A percentile compares a stretch with the other conserved stretches of the same genome.
phyloP scores from a whole-genome alignment of 2,797 vertebrate genomes.

The Vireo griseus region DNA sequence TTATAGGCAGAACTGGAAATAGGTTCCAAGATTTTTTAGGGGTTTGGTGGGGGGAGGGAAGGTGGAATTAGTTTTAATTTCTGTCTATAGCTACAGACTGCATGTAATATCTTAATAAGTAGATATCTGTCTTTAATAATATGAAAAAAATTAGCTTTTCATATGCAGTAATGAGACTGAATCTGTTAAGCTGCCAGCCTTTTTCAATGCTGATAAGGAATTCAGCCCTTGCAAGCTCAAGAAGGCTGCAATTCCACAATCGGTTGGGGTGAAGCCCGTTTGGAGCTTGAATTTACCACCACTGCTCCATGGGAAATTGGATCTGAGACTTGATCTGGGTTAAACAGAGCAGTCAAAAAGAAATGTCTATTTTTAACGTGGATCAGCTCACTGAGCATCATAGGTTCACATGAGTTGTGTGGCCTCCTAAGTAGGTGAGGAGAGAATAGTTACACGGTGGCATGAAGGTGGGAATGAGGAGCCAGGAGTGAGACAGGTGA shows the following conservation, averaged over 20 bases:
- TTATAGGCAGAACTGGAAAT: not conserved
- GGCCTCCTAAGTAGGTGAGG: not conserved
- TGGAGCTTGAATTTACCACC: not conserved
- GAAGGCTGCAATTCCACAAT: not conserved
- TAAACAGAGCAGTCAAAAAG: not conserved
- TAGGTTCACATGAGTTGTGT: not conserved
- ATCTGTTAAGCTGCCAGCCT: not conserved
- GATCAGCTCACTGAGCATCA: not conserved
- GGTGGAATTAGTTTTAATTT: not conserved
- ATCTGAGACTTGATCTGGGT: not conserved
- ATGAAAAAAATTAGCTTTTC: not conserved
- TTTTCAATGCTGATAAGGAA: not conserved
- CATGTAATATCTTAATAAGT: not conserved
- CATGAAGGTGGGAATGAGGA: not conserved
- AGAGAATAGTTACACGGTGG: not conserved
- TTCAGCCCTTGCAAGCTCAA: not conserved
- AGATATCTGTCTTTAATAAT: not conserved
- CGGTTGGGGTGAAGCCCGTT: accelerated
- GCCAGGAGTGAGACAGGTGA: not conserved
- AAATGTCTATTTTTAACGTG: not conserved
- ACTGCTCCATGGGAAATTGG: accelerated
- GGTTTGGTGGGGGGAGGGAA: not conserved
- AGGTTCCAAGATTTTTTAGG: not conserved
- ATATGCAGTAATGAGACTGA: not conserved
- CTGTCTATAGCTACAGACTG: not conserved